Evolutionary conservation across 2,888 invertebrate species (phyloP).

Genomic region (Geophilus truncorum): DNA sequence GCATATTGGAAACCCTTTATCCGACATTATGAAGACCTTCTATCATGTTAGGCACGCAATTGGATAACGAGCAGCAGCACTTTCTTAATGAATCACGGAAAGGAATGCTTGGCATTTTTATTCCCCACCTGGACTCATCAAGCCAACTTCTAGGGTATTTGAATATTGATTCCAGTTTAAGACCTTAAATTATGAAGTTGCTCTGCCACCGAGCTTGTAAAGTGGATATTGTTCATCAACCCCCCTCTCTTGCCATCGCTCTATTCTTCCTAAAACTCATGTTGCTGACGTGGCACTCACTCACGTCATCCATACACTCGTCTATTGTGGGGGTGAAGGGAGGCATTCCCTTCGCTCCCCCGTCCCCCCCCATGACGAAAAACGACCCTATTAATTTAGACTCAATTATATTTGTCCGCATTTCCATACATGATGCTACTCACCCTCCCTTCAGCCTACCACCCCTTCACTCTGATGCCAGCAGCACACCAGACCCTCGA

Average conservation of each 20-base stretch:
- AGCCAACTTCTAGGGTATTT: not conserved
- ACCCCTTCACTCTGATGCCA: not conserved
- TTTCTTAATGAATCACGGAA: conserved; percentile 3
- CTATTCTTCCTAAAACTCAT: not conserved
- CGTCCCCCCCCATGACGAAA: not conserved
- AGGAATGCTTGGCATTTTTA: not conserved
- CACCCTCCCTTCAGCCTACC: not conserved
- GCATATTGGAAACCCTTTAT: no score
- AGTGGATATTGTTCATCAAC: conserved; percentile 3
- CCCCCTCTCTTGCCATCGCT: not conserved
- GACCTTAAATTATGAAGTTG: conserved; percentile 1
- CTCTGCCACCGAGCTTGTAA: not conserved
- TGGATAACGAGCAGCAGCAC: not conserved
- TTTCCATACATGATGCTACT: not conserved
- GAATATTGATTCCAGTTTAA: conserved; percentile 5
- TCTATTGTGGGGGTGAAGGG: conserved; percentile 5
- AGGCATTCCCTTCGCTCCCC: not conserved
- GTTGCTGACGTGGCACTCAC: conserved; percentile 10
- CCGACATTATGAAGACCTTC: no score
- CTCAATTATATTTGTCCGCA: conserved; percentile 16
- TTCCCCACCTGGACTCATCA: not conserved
- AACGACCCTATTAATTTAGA: conserved; percentile 20
- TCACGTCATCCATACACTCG: not conserved
- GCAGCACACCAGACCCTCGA: not conserved
- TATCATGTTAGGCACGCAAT: not conserved